phyloP scores from a whole-genome alignment of 2,888 invertebrate species.

The Chalcosyrphus nemorum region DNA sequence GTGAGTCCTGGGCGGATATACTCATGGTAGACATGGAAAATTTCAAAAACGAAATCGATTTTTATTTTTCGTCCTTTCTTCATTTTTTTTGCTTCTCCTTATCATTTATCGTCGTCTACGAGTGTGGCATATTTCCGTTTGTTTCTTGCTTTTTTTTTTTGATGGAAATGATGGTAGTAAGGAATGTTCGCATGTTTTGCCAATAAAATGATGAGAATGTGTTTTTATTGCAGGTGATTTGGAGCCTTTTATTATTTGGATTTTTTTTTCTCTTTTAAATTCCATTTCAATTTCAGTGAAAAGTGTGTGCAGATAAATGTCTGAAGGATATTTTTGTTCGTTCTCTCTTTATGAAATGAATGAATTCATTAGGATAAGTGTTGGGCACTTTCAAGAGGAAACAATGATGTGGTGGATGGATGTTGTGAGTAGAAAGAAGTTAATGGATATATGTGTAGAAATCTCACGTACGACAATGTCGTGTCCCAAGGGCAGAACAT shows the following conservation, averaged over 20 bases:
- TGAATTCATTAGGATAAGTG: constrained; percentile 1
- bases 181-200: constrained; percentile 37
- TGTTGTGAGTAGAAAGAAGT: not conserved
- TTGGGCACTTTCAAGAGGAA: not conserved
- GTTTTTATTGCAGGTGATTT: constrained; percentile 57
- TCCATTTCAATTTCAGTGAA: constrained; percentile 29
- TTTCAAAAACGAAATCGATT: constrained; percentile 26
- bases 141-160: too few species aligned
- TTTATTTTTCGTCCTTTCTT: constrained; percentile 15
- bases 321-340: not conserved
- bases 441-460: not conserved
- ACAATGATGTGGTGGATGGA: not conserved
- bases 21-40: constrained; percentile 9
- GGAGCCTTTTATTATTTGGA: constrained; percentile 22
- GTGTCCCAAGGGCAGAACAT: too few species aligned
- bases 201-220: constrained; percentile 58
- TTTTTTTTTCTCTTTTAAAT: constrained; percentile 2
- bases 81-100: not conserved
- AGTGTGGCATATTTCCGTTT: not conserved
- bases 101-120: constrained; percentile 7
- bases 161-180: constrained; percentile 5
- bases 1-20: constrained; percentile 1
- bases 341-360: not conserved
- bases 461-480: too few species aligned
- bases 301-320: not conserved